Conservation (phyloP, 2,797 vertebrate species). For the Tolypeutes matacus region DNA sequence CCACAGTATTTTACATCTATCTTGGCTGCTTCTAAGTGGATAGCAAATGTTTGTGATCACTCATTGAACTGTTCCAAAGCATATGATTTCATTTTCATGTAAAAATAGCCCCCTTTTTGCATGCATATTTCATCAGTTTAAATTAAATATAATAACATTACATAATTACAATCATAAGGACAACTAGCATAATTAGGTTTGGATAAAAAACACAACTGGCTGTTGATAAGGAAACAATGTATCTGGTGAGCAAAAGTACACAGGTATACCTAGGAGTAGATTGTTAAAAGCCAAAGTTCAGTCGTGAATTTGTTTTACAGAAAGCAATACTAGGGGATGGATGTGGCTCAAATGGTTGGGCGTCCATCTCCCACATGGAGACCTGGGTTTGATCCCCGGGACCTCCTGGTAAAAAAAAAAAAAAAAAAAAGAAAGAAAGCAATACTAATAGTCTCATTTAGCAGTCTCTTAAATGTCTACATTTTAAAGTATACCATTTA, state of each 20-base stretch:
- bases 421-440: no score
- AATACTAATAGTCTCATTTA: constrained; percentile 30
- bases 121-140: not conserved
- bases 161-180: constrained; percentile 26
- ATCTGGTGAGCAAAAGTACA: constrained; percentile 55
- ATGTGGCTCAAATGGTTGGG: no score
- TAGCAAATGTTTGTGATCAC: constrained; percentile 15
- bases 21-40: constrained; percentile 49
- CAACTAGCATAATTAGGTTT: constrained; percentile 40
- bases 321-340: constrained; percentile 22
- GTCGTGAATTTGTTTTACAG: constrained; percentile 61
- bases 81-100: constrained; percentile 61
- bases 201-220: constrained; percentile 19
- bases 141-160: constrained; percentile 1
- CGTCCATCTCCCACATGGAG: no score
- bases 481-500: constrained; percentile 60
- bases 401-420: no score
- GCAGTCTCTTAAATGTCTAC: constrained; percentile 53
- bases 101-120: constrained; percentile 47
- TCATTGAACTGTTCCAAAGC: constrained; percentile 54
- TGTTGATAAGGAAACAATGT: constrained; percentile 45
- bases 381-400: no score
- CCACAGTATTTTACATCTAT: constrained; percentile 37
- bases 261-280: not conserved
- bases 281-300: not conserved